Evolutionary conservation across 2,797 vertebrate genomes (phyloP).

Genomic region (Pelochelys cantorii): DNA sequence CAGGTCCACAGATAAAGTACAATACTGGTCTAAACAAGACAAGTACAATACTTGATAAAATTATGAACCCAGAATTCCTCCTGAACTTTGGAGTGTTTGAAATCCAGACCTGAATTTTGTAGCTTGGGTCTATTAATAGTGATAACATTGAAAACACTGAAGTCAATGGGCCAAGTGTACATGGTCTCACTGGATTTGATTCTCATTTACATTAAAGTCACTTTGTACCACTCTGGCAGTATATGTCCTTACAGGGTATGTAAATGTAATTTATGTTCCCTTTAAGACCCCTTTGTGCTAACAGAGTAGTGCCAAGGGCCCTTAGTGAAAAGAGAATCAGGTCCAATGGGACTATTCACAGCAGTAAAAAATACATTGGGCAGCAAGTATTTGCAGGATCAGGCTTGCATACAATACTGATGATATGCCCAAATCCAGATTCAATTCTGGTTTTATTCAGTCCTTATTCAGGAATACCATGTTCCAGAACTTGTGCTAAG

Average conservation of each 20-base stretch:
- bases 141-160: background rate
- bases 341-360: background rate
- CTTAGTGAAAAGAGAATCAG: background rate
- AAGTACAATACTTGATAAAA: background rate
- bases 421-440: background rate
- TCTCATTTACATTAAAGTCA: background rate
- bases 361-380: background rate
- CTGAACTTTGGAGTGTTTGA: background rate
- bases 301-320: background rate
- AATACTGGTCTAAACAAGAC: background rate
- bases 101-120: background rate
- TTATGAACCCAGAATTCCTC: background rate
- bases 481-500: conserved; percentile 8
- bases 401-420: background rate
- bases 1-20: background rate
- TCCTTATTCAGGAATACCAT: background rate
- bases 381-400: background rate
- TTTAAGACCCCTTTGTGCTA: background rate
- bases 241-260: background rate
- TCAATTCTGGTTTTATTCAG: background rate
- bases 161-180: background rate
- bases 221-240: background rate
- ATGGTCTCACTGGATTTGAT: background rate
- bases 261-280: background rate
- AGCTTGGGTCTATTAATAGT: accelerated